A percentile compares a stretch with the other conserved stretches of the same genome.
phyloP scores from a whole-genome alignment of 2,888 invertebrate genomes.

The Andricus curvator region DNA sequence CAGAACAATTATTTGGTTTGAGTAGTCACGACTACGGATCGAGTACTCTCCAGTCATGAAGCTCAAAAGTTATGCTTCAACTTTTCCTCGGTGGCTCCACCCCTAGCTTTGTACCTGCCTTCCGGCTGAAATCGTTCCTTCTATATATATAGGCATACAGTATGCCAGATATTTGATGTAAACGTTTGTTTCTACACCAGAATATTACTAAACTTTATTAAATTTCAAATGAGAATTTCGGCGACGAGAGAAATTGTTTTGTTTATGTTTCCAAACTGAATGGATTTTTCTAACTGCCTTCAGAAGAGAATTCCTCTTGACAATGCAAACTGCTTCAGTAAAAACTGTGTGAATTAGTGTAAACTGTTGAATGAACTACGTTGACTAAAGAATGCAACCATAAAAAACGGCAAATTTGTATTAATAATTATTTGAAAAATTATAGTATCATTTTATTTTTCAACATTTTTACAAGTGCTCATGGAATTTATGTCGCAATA shows the following conservation, averaged over 20 bases:
- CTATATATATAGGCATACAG: background rate
- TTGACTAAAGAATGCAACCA: no score
- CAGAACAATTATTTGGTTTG: slow-evolving; percentile 40
- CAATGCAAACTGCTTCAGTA: no score
- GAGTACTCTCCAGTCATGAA: slow-evolving; percentile 37
- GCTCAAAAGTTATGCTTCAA: slow-evolving; percentile 36
- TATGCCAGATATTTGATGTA: background rate
- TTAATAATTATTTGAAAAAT: no score
- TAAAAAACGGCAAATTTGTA: no score
- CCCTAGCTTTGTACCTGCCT: slow-evolving; percentile 29
- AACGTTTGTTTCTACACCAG: slow-evolving; percentile 9
- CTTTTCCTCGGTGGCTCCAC: slow-evolving; percentile 20
- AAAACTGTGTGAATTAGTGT: no score
- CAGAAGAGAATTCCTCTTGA: no score
- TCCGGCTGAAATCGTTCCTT: slow-evolving; percentile 24
- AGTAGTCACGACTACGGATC: slow-evolving; percentile 32
- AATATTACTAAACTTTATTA: slow-evolving; percentile 13
- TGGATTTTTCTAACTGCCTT: background rate
- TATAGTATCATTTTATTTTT: no score
- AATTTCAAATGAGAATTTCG: slow-evolving; percentile 1
- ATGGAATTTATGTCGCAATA: no score
- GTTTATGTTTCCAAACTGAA: background rate
- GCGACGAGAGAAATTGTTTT: background rate
- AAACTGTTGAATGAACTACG: no score
- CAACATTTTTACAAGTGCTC: no score